Percentiles rank a stretch among this genome's conserved stretches.
Evolutionary conservation across 1,140 invertebrate genomes (phyloP).

Genomic region (Samia ricini): DNA sequence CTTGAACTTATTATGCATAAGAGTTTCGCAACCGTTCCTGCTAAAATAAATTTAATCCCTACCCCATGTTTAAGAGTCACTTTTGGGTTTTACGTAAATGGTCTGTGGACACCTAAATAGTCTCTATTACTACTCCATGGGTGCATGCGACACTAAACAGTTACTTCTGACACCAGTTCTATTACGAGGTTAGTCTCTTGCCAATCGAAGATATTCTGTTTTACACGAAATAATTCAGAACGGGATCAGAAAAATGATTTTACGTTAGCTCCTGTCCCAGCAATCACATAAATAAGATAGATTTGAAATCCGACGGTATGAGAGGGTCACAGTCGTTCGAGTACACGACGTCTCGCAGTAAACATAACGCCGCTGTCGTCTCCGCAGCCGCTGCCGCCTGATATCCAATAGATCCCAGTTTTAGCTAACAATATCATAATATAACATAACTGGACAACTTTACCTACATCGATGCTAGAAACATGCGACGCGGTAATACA

Average conservation of each 20-base stretch:
- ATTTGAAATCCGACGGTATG: background rate
- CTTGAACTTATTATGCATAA: too few species aligned
- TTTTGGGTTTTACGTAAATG: too few species aligned
- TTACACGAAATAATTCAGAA: background rate
- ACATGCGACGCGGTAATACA: background rate
- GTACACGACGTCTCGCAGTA: background rate
- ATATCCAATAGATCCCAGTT: background rate
- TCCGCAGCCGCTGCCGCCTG: too few species aligned
- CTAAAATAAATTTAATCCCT: too few species aligned
- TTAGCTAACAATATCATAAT: constrained; percentile 8
- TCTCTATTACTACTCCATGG: too few species aligned
- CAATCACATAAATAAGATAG: background rate
- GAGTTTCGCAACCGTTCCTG: too few species aligned
- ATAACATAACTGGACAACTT: constrained; percentile 4
- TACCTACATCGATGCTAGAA: background rate
- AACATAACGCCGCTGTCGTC: background rate
- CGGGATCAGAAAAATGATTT: background rate
- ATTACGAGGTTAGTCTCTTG: too few species aligned
- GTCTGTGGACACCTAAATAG: too few species aligned
- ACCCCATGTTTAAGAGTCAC: too few species aligned
- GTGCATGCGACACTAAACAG: too few species aligned
- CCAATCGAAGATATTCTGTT: too few species aligned
- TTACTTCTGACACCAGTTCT: too few species aligned
- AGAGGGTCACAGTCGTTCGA: background rate
- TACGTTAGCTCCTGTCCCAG: background rate